Evolutionary conservation across 2,888 invertebrate species (phyloP).

Genomic region (Hemistola chrysoprasaria): DNA sequence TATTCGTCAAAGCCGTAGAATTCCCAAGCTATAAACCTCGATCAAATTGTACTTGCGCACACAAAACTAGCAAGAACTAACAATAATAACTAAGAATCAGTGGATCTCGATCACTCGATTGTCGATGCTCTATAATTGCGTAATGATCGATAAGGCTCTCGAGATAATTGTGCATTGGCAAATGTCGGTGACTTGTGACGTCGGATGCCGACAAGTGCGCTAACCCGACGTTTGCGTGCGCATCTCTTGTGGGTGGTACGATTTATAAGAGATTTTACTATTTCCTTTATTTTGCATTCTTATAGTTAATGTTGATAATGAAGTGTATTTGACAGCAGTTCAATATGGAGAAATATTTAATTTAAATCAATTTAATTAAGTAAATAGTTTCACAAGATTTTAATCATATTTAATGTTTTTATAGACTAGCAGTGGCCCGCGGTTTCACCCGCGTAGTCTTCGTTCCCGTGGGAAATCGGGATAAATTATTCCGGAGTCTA

Average conservation of each 20-base stretch:
- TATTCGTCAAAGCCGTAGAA: slow-evolving; percentile 4
- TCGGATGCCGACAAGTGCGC: slow-evolving; percentile 33
- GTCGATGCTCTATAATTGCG: slow-evolving; percentile 19
- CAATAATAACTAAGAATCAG: slow-evolving; percentile 17
- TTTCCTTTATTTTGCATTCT: too few relatives aligned
- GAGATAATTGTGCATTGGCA: slow-evolving; percentile 21
- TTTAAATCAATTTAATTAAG: too few relatives aligned
- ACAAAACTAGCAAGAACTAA: slow-evolving; percentile 14
- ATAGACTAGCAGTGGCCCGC: too few relatives aligned
- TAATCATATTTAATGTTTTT: too few relatives aligned
- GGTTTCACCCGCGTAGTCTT: too few relatives aligned
- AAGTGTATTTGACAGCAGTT: too few relatives aligned
- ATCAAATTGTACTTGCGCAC: slow-evolving; percentile 8
- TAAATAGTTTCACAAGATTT: too few relatives aligned
- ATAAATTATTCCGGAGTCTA: too few relatives aligned
- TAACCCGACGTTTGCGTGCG: slow-evolving; percentile 30
- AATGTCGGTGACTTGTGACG: slow-evolving; percentile 14
- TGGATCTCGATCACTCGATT: slow-evolving; percentile 9
- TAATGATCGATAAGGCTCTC: slow-evolving; percentile 22
- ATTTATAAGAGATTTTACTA: slow-evolving; percentile 1
- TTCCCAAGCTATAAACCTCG: slow-evolving; percentile 11
- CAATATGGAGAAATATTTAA: too few relatives aligned
- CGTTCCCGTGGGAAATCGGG: too few relatives aligned
- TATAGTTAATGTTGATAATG: too few relatives aligned
- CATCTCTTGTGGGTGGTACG: slow-evolving; percentile 11